Percentiles rank a stretch among this genome's conserved stretches.
Evolutionary conservation across 2,113 vertebrate genomes (phyloP).

Genomic region (Galbula dea): DNA sequence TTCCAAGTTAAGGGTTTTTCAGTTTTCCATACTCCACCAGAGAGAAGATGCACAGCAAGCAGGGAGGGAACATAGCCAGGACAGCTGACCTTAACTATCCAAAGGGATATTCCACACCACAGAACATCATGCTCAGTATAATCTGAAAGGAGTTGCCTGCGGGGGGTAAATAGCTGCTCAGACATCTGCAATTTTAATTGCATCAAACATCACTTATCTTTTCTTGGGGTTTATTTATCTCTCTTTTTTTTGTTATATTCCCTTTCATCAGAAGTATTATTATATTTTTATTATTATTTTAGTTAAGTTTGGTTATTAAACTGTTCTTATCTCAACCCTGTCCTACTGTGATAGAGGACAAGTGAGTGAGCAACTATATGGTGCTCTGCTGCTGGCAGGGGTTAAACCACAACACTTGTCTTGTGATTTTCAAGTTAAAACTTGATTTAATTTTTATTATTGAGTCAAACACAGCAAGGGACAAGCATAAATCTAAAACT

Average conservation of each 20-base stretch:
- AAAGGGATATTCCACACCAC: neutral
- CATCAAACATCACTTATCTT: neutral
- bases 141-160: neutral
- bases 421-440: neutral
- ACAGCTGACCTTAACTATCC: neutral
- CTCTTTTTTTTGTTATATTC: neutral
- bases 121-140: neutral
- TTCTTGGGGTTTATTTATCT: neutral
- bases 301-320: neutral
- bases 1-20: neutral
- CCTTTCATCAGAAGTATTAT: neutral
- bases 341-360: neutral
- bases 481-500: neutral
- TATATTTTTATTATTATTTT: neutral
- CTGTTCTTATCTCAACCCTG: neutral
- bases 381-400: neutral
- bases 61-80: neutral
- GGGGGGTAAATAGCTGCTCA: neutral
- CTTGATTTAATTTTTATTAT: neutral
- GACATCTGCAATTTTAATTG: neutral
- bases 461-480: neutral
- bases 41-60: neutral
- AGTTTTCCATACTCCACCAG: neutral
- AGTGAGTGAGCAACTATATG: neutral
- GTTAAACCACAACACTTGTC: neutral